Evolutionary conservation across 2,888 invertebrate genomes (phyloP).

Genomic region (Cylindroiulus punctatus): DNA sequence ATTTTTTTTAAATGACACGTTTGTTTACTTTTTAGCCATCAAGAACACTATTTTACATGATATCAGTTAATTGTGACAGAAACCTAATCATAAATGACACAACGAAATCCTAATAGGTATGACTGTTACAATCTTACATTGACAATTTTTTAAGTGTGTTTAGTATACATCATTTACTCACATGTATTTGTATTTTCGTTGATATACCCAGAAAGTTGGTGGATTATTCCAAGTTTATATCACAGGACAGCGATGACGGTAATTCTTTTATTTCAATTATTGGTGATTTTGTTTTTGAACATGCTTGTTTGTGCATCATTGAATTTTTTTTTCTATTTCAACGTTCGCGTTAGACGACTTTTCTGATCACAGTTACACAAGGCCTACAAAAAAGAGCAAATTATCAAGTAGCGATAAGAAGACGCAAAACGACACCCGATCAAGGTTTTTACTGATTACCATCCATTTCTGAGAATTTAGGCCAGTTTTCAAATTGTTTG

Average conservation of each 20-base stretch:
- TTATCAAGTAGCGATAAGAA: slow-evolving; percentile 3
- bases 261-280: not conserved
- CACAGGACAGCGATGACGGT: slow-evolving; percentile 23
- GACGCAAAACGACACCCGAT: not conserved
- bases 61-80: not conserved
- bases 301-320: not conserved
- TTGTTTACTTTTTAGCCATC: not conserved
- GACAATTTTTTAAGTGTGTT: not conserved
- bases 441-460: not conserved
- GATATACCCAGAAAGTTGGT: not conserved
- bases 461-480: not conserved
- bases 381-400: slow-evolving; percentile 1
- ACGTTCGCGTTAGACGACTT: not conserved
- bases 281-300: not conserved
- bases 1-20: too few species aligned
- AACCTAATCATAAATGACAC: not conserved
- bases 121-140: not conserved
- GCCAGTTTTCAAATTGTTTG: too few species aligned
- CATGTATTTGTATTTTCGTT: not conserved
- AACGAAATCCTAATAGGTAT: not conserved
- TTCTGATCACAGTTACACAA: not conserved
- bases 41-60: not conserved
- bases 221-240: slow-evolving; percentile 41
- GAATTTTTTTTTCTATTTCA: slow-evolving; percentile 21
- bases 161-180: not conserved